Evolutionary conservation across 2,113 vertebrate genomes (phyloP).

Genomic region (Perognathus longimembris): DNA sequence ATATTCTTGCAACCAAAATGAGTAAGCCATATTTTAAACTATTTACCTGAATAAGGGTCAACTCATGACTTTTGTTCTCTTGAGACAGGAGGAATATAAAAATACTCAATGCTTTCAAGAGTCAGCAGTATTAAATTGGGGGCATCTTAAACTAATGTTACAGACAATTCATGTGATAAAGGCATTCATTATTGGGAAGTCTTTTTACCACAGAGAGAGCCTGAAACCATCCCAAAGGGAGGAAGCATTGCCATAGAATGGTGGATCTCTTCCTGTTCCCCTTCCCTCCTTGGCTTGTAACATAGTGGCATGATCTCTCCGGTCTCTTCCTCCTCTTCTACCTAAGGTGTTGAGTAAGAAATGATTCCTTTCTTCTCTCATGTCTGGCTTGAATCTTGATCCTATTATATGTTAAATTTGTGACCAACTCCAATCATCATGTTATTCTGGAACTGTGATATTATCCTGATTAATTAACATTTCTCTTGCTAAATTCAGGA

Average conservation of each 20-base stretch:
- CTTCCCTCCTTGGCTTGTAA: background rate
- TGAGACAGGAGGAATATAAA: too few species aligned
- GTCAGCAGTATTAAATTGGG: background rate
- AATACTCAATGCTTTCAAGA: background rate
- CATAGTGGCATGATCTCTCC: too few species aligned
- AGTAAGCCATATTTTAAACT: too few species aligned
- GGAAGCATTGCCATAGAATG: too few species aligned
- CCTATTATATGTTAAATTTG: background rate
- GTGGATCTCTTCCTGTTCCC: background rate
- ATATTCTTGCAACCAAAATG: too few species aligned
- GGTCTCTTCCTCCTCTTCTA: background rate
- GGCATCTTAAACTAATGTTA: background rate
- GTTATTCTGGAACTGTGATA: background rate
- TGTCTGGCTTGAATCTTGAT: constrained; percentile 2
- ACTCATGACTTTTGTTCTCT: too few species aligned
- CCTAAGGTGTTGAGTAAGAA: background rate
- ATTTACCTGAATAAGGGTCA: too few species aligned
- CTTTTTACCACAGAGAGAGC: background rate
- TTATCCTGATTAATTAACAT: background rate
- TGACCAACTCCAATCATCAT: background rate
- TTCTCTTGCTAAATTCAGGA: background rate
- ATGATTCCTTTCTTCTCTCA: background rate
- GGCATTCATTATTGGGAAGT: background rate
- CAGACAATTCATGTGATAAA: too few species aligned
- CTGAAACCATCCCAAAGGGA: background rate